Conservation (phyloP, 1,140 invertebrate species). For the Anthonomus grandis region DNA sequence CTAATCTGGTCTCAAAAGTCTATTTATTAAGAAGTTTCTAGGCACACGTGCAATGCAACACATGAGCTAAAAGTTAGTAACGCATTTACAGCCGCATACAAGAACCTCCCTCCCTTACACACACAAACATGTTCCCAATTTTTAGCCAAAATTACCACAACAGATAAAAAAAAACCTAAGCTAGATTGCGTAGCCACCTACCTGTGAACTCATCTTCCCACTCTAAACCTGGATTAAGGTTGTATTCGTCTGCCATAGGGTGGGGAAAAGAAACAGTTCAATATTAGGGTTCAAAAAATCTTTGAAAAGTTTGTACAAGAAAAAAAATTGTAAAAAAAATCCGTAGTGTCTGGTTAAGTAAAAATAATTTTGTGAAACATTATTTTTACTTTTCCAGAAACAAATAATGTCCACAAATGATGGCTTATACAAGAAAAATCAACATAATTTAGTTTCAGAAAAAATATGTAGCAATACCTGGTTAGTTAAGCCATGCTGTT, state of each 20-base stretch:
- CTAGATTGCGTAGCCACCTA: constrained; percentile 64
- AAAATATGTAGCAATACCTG: neutral
- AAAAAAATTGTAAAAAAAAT: constrained; percentile 3
- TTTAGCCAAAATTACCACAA: constrained; percentile 21
- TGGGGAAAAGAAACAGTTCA: constrained; percentile 47
- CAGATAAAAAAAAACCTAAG: constrained; percentile 13
- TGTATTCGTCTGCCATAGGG: constrained; percentile 92
- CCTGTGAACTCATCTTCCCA: constrained; percentile 99
- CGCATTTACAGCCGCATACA: neutral
- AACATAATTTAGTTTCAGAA: neutral
- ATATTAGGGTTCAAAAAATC: constrained; percentile 27
- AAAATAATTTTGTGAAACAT: too few relatives aligned
- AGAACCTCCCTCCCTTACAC: too few relatives aligned
- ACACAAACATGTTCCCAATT: too few relatives aligned
- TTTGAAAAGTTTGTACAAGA: constrained; percentile 1
- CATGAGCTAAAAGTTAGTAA: neutral
- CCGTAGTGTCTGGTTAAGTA: constrained; percentile 1
- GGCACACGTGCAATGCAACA: too few relatives aligned
- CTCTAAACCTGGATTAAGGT: constrained; percentile 98
- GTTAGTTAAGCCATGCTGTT: constrained; percentile 25
- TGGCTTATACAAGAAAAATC: constrained; percentile 13
- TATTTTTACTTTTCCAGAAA: constrained; percentile 14
- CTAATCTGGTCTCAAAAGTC: too few relatives aligned
- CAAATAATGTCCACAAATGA: constrained; percentile 27
- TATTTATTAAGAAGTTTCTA: too few relatives aligned